Evolutionary conservation across 2,888 invertebrate genomes (phyloP), one percentile per base, ranked within the genome.

Genomic region (Eupithecia exiguata): DNA sequence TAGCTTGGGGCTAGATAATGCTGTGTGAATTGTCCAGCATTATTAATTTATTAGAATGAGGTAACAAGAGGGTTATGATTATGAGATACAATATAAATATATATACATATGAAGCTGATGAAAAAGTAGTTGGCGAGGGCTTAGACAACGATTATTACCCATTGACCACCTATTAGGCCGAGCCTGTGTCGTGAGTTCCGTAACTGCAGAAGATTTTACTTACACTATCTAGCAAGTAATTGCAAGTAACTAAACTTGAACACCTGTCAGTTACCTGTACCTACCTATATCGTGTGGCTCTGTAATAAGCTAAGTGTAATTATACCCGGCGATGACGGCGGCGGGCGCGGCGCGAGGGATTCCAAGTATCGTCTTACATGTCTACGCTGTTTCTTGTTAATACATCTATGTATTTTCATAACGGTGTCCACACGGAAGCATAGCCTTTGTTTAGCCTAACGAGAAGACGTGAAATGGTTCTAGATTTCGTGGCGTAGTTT

Each of bases 271-370:
- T n/a, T 53, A 40, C 12, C 40, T 40, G 10, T 10, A 53, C n/a
- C 10, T 53, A 53, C 21, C 49, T 53, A 9, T 21, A 40, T 79
- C 70, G 58, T 25, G 25, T 1, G 25, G 53, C 46, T 18, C 49
- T 49, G 49, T 49, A 10, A 53, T 21, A 53, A 53, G 53, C 49
- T 25, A 25, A 21, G 58, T 58, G 58, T 58, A 53, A 58, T 21
- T 21, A 53, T 21, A 53, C 10, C 25, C 21, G 58, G 58, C 14
- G 58, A 25, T 25, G 25, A 25, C 30, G 30, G 30, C 58, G 25
- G 25, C 25, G 5, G 25, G 25, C 25, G 5, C 58, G 58, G 21
- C 58, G 58, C 58, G 58, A 21, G 58, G 58, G 58, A 53, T 14
- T 58, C 21, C 12, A 14, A 58, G 25, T 58, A 25, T 25, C 58